phyloP scores from a whole-genome alignment of 2,797 vertebrate species.

The Lutjanus argentimaculatus region DNA sequence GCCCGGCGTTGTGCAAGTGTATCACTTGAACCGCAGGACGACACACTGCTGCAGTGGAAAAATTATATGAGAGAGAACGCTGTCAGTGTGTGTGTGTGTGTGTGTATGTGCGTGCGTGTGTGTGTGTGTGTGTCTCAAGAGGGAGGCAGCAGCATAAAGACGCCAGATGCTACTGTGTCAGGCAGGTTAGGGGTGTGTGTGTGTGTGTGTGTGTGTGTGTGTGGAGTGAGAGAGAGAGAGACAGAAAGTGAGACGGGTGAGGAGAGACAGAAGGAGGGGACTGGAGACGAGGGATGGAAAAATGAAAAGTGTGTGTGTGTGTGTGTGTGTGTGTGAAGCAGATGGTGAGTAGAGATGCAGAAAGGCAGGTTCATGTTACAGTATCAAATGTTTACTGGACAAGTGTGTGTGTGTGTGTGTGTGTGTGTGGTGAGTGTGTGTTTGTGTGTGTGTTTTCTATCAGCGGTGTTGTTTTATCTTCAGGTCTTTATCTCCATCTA shows the following conservation, averaged over 20 bases:
- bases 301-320: conserved; percentile 41
- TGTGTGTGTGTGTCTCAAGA: conserved; percentile 55
- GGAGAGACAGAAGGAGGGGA: conserved; percentile 31
- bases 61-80: conserved; percentile 48
- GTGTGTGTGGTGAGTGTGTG: conserved; percentile 7
- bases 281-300: conserved; percentile 51
- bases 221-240: conserved; percentile 11
- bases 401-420: conserved; percentile 24
- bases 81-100: conserved; percentile 30
- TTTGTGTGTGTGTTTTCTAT: background rate
- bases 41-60: conserved; percentile 39
- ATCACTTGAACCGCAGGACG: conserved; percentile 9
- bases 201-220: conserved; percentile 23
- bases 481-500: conserved; percentile 65
- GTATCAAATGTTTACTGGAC: conserved; percentile 63
- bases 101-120: conserved; percentile 34
- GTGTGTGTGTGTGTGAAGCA: conserved; percentile 41
- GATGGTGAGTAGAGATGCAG: conserved; percentile 63
- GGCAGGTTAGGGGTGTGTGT: conserved; percentile 54
- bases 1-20: conserved; percentile 3
- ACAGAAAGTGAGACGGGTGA: conserved; percentile 56
- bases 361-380: conserved; percentile 64
- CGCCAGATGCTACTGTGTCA: conserved; percentile 74
- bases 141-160: conserved; percentile 70
- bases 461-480: conserved; percentile 3